These are phyloP conservation scores for Bradypus variegatus DNA, from an alignment of 2,797 vertebrate species.

Conservation along the genomic window DNA sequence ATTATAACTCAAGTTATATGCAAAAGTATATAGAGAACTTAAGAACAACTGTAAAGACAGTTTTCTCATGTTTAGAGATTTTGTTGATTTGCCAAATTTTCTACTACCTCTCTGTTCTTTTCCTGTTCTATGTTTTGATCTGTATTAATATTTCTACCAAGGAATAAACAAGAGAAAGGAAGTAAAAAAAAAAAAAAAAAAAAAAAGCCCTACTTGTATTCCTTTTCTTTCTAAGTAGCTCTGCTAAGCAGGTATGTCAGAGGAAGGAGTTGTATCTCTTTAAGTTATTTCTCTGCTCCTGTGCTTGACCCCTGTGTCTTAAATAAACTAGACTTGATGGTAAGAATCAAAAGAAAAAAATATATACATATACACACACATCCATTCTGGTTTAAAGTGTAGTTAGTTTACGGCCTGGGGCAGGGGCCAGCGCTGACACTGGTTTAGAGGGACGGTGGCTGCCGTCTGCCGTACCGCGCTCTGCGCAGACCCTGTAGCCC, in stretches of 20 bases:
- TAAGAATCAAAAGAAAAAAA: not conserved
- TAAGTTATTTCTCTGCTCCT: not conserved
- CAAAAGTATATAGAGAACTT: not conserved
- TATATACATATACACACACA: no score
- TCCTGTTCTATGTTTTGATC: not conserved
- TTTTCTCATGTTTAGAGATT: not conserved
- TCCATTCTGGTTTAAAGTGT: not conserved
- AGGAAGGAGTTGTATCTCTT: not conserved
- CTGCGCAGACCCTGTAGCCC: not conserved
- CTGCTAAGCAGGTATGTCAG: not conserved
- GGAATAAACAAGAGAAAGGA: slow-evolving; percentile 7
- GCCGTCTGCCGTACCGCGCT: not conserved
- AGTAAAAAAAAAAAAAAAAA: not conserved
- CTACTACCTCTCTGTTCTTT: slow-evolving; percentile 6
- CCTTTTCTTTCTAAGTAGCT: not conserved
- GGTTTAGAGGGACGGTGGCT: not conserved
- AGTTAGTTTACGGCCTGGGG: not conserved
- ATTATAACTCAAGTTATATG: not conserved
- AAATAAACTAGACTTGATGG: slow-evolving; percentile 14
- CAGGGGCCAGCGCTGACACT: not conserved
- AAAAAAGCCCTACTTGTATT: not conserved
- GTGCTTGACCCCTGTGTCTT: not conserved
- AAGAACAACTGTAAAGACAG: not conserved
- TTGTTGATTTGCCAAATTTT: not conserved
- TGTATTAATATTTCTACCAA: slow-evolving; percentile 7